Base-by-base conservation (phyloP, 2,797 vertebrate species). In the Sebastes oblongus region DNA sequence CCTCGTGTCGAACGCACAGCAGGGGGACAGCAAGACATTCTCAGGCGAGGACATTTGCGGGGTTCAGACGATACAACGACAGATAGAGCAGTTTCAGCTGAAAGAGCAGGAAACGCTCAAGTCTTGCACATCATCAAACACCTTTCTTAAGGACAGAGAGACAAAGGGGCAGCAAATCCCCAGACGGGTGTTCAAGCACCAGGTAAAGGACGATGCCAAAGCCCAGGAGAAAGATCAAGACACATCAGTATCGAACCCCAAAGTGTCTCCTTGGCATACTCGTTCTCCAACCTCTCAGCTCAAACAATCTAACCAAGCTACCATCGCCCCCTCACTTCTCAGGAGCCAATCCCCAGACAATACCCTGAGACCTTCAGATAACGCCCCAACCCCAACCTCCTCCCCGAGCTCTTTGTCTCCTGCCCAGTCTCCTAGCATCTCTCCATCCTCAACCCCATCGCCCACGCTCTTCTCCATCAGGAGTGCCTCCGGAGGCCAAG, bases 71-170 rank as follows among this genome's bases (percentile, higher is more conserved):
- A 93, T 96, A 84, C 94, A 94, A 50, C 91, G 77, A n/a, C 95
- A 96, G 83, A 81, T 96, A 65, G 95, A 95, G 75, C 95, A 95
- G 78, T 89, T 96, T 72, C 89, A 93, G 66, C 75, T 96, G n/a
- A 93, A 86, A 69, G 93, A 95, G 36, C 92, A 94, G 88, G 94
- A 95, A 88, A 82, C 18, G 1, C 84, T 70, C 30, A 88, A 85
- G 73, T 76, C 84, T 39, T 42, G 39, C 30, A 6, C 80, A 20
- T 88, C 60, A 9, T 25, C 89, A 54, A 92, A 72, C 24, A 10
- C 13, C 32, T 12, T 32, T 29, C 46, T 64, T 2, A 89, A 72
- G 72, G 91, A 88, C 66, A 84, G 42, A 59, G 88, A 90, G 56
- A 32, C 13, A 0, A 89, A 89, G 77, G 71, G 66, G 24, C 86